These are phyloP conservation scores for Peromyscus aztecus DNA, from an alignment of 2,797 vertebrate species.

Conservation along the genomic window DNA sequence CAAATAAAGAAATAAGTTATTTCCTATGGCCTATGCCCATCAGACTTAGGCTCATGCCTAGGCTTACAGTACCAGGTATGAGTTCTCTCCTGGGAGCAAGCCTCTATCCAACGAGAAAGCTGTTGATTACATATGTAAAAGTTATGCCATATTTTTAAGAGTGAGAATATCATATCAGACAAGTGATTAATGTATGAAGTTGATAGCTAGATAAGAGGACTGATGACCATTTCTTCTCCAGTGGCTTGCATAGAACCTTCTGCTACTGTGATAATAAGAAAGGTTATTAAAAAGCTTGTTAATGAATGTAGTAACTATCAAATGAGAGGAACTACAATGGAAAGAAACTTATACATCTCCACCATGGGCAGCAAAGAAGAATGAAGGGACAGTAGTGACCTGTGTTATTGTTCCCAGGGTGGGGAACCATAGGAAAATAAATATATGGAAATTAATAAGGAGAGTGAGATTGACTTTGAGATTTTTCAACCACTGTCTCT, in stretches of 20 bases:
- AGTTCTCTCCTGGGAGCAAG: background rate
- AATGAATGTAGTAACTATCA: background rate
- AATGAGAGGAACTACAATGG: background rate
- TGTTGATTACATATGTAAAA: background rate
- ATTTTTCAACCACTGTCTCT: background rate
- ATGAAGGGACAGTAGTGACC: no score
- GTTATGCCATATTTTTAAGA: background rate
- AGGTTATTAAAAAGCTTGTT: background rate
- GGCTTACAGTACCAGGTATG: background rate
- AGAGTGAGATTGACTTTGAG: background rate
- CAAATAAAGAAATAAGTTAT: background rate
- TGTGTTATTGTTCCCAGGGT: background rate
- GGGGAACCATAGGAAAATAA: fast-evolving
- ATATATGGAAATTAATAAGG: background rate
- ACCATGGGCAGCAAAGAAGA: background rate
- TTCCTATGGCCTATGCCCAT: background rate
- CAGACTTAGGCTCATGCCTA: background rate
- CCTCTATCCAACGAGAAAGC: background rate
- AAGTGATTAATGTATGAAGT: background rate
- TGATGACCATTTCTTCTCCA: background rate
- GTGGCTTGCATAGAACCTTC: background rate
- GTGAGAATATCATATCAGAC: background rate
- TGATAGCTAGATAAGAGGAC: background rate
- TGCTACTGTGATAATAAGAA: background rate
- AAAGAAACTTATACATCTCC: background rate